phyloP scores from a whole-genome alignment of 2,888 invertebrate genomes.

The Neocrepidodera transversa region DNA sequence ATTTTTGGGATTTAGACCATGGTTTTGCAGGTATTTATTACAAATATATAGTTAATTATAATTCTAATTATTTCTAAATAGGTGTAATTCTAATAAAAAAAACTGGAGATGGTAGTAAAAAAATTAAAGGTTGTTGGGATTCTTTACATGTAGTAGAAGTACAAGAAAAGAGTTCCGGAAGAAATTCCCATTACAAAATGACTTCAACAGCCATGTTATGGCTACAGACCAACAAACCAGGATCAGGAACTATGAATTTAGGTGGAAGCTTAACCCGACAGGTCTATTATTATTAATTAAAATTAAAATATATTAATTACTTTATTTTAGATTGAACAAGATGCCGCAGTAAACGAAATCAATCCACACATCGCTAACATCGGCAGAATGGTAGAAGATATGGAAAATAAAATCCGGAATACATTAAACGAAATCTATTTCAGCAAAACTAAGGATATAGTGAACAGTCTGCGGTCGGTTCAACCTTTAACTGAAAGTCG shows the following conservation, averaged over 20 bases:
- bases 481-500: slow-evolving; percentile 85
- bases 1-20: slow-evolving; percentile 98
- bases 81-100: slow-evolving; percentile 99
- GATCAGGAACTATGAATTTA: slow-evolving; percentile 98
- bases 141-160: slow-evolving; percentile 99
- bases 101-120: slow-evolving; percentile 97
- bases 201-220: slow-evolving; percentile 99
- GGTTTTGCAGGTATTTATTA: slow-evolving; percentile 83
- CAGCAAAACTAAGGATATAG: slow-evolving; percentile 98
- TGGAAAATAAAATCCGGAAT: slow-evolving; percentile 99
- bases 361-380: slow-evolving; percentile 99
- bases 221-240: slow-evolving; percentile 96
- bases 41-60: too few relatives aligned
- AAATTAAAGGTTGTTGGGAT: slow-evolving; percentile 99
- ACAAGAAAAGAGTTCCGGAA: slow-evolving; percentile 92
- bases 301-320: not conserved
- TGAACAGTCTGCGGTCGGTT: slow-evolving; percentile 83
- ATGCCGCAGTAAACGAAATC: slow-evolving; percentile 88
- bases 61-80: slow-evolving; percentile 47
- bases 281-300: slow-evolving; percentile 54
- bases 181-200: slow-evolving; percentile 96
- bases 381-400: slow-evolving; percentile 98
- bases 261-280: slow-evolving; percentile 98
- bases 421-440: slow-evolving; percentile 99
- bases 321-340: slow-evolving; percentile 81